A percentile compares a stretch with the other conserved stretches of the same genome.
phyloP scores from a whole-genome alignment of 2,113 vertebrate species.

The Lasiurus cinereus region DNA sequence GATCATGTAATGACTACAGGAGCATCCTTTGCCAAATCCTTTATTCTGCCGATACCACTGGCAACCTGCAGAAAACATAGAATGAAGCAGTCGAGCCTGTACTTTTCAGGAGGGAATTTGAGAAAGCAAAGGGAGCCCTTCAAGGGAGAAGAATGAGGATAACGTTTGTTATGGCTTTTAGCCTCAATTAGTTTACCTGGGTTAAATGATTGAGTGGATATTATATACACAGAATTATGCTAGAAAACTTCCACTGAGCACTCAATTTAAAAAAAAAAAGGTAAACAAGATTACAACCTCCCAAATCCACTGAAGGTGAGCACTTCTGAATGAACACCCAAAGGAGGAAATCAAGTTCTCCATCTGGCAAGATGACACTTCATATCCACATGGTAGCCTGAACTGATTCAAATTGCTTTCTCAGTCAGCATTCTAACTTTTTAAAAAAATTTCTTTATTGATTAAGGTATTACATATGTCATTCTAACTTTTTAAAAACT shows the following conservation, averaged over 20 bases:
- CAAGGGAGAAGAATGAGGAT: not conserved
- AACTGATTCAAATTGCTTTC: not conserved
- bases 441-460: not conserved
- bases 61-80: not conserved
- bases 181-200: not conserved
- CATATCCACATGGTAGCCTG: not conserved
- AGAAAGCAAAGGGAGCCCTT: not conserved
- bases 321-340: not conserved
- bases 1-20: not conserved
- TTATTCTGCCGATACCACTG: not conserved
- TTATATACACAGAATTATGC: slow-evolving; percentile 28
- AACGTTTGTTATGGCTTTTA: not conserved
- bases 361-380: not conserved
- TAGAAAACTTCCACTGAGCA: slow-evolving; percentile 3
- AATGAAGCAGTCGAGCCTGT: not conserved
- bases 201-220: not conserved
- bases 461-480: too few relatives aligned
- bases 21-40: not conserved
- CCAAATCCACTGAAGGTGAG: not conserved
- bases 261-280: not conserved
- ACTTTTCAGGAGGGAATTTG: not conserved
- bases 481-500: not conserved
- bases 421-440: slow-evolving; percentile 21
- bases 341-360: slow-evolving; percentile 21
- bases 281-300: not conserved